Base-by-base conservation (phyloP, 1,140 invertebrate species). In the Plodia interpunctella region DNA sequence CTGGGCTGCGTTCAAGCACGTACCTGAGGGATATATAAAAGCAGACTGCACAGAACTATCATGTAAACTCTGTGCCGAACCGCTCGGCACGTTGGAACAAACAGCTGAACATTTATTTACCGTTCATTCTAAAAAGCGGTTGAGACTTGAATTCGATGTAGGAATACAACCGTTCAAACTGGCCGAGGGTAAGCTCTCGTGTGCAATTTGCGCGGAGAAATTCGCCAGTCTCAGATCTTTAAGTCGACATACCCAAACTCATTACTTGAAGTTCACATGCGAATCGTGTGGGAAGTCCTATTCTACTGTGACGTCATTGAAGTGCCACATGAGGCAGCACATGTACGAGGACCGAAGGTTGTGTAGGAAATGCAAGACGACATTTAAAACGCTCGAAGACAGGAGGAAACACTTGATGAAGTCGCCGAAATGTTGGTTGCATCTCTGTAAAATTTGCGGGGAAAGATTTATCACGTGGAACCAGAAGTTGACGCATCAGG, bases 241-340 rank as follows among this genome's bases (percentile, higher is more conserved):
- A 15, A 83, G 77, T 44, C 69, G 76, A 15, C 86, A 88, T 58
- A 76, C 78, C 1, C 77, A 90, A 51, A 80, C 76, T 0, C 87
- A 87, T 38, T 90, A 85, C 17, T 74, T 83, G 4, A 88, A 83
- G 3, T 91, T 80, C 65, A 86, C 80, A 0, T 92, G 91, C 56
- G 87, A 91, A 15, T 70, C 78, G 13, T 91, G 91, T 35, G 87
- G 84, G 0, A 91, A 90, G 52, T 83, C 83, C 0, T 92, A 90
- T 60, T 81, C 87, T 0, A 80, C 82, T 0, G 65, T 67, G 0
- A 68, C 72, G 0, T 71, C 76, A 0, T 56, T 84, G 9, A 68
- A 70, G 38, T 38, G 49, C 2, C 71, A 73, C 55, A 49, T 66
- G 6, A 62, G 63, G 66, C 44, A 62, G 3, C 78, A 81, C 38